Base-by-base conservation (phyloP, 1,140 invertebrate species). In the Ceratosolen fusciceps region DNA sequence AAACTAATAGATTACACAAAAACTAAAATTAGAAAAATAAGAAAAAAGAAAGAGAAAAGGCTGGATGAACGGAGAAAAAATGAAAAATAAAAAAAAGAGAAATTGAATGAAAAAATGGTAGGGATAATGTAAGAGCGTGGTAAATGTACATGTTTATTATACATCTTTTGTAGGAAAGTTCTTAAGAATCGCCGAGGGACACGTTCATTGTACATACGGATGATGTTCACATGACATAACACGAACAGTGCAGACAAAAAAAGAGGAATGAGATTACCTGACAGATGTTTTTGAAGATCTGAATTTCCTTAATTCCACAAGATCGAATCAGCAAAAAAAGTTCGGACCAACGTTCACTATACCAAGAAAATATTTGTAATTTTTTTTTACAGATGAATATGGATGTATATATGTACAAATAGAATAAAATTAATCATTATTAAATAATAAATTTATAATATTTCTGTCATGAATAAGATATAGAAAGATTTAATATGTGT, bases 211-310 rank as follows among this genome's bases (percentile, higher is more conserved):
- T 77, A 34, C 65, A 2, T n/a, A 9, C 21, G 72, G 52, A 62
- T 81, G 82, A 82, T 54, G 84, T 87, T 85, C 88, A 88, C 86
- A 86, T 90, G 88, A 89, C 89, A 89, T 86, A 87, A 87, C 88
- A 83, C 86, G 84, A 80, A 89, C 87, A 89, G 65, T 85, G 84
- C 62, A 67, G 29, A n/a, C 65, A 71, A 31, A 58, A 80, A 16
- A 14, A 37, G 83, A 85, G 88, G 89, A 89, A 88, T 89, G 88
- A 89, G 26, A 37, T 72, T 88, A 88, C 88, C 86, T 86, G 87
- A 88, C 89, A 90, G 89, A 89, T 90, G 89, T 74, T 72, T 5
- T 29, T 65, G 49, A 16, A 24, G 81, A 83, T 84, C 86, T 82
- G 79, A 87, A 84, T 83, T 86, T 84, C 82, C 80, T 84, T 67